Conservation (phyloP, 2,797 vertebrate genomes). For the Acestrorhynchus altus region DNA sequence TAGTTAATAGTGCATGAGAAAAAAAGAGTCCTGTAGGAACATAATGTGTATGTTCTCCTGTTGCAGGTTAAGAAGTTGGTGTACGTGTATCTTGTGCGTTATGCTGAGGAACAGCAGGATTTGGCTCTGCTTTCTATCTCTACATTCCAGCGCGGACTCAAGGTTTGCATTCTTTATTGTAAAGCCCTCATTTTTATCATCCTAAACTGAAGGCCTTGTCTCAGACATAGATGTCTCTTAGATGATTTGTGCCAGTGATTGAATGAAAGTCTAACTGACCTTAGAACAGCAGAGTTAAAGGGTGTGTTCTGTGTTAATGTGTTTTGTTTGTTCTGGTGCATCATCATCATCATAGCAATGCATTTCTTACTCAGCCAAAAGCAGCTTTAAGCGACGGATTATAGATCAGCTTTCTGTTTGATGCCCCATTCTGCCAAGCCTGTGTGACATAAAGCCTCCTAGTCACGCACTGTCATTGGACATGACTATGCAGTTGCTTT, state of each 20-base stretch:
- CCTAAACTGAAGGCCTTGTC: no score
- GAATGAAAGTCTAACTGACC: background rate
- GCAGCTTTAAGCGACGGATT: background rate
- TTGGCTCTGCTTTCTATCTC: constrained; percentile 96
- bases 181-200: background rate
- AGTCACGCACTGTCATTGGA: background rate
- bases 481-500: background rate
- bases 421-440: background rate
- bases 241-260: no score
- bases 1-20: no score
- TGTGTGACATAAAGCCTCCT: background rate
- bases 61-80: constrained; percentile 96
- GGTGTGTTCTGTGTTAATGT: background rate
- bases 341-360: background rate
- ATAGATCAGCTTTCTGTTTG: constrained; percentile 2
- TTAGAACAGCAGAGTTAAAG: background rate
- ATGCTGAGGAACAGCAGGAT: constrained; percentile 97
- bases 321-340: background rate
- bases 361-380: background rate
- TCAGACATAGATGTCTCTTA: no score
- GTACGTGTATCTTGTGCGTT: constrained; percentile 96
- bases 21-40: no score
- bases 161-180: constrained; percentile 75
- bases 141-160: constrained; percentile 95
- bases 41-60: background rate